Evolutionary conservation across 2,113 vertebrate species (phyloP).

Genomic region (Nerophis ophidion): DNA sequence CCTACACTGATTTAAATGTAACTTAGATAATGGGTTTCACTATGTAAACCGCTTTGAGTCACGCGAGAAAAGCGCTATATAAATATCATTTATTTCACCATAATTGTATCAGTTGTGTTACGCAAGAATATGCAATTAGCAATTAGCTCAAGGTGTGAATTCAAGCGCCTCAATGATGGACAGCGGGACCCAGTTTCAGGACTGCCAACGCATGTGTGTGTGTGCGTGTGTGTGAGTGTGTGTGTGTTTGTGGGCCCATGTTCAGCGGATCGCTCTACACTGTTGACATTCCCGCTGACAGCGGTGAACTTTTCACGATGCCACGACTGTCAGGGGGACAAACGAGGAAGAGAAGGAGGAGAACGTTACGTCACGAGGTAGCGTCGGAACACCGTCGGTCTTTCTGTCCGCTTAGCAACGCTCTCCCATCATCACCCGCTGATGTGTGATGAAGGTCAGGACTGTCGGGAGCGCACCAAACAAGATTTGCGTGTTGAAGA

Average conservation of each 20-base stretch:
- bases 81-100: no score
- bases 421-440: slow-evolving; percentile 80
- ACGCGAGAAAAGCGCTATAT: no score
- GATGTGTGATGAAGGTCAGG: slow-evolving; percentile 80
- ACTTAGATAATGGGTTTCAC: no score
- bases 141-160: slow-evolving; percentile 12
- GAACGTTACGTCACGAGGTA: slow-evolving; percentile 63
- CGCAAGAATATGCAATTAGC: neutral
- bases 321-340: slow-evolving; percentile 67
- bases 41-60: no score
- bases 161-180: slow-evolving; percentile 6
- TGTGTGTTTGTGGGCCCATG: slow-evolving; percentile 45
- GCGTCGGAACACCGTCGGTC: slow-evolving; percentile 28
- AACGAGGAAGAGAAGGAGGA: slow-evolving; percentile 31
- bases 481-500: neutral
- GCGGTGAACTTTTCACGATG: slow-evolving; percentile 93
- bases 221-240: slow-evolving; percentile 23
- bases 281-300: slow-evolving; percentile 87
- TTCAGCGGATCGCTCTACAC: slow-evolving; percentile 66
- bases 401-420: slow-evolving; percentile 38
- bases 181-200: slow-evolving; percentile 8
- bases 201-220: slow-evolving; percentile 1
- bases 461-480: slow-evolving; percentile 47
- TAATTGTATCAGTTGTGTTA: no score
- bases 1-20: no score